A percentile compares a stretch with the other conserved stretches of the same genome.
Conservation (phyloP, 2,797 vertebrate species). For the Furcifer pardalis region DNA sequence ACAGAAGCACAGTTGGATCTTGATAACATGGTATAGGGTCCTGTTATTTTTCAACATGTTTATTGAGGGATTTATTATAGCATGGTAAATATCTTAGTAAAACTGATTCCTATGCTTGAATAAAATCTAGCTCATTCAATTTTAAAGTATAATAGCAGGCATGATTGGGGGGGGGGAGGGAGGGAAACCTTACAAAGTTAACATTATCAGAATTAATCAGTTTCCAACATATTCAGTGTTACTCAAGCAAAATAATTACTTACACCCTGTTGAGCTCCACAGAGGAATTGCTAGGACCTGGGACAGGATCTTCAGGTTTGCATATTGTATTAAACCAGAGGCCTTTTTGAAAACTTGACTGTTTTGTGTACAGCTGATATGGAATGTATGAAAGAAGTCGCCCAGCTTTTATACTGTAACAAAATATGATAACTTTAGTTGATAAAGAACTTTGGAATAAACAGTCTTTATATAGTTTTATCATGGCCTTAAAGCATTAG, state of each 20-base stretch:
- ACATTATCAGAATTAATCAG: conserved; percentile 23
- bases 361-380: conserved; percentile 95
- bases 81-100: background rate
- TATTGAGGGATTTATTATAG: background rate
- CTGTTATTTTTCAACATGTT: background rate
- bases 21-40: too few species aligned
- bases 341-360: conserved; percentile 81
- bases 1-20: too few species aligned
- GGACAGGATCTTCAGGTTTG: conserved; percentile 76
- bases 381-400: conserved; percentile 88
- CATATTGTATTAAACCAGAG: conserved; percentile 83
- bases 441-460: background rate
- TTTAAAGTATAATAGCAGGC: background rate
- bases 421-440: conserved; percentile 49
- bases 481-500: background rate
- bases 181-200: too few species aligned
- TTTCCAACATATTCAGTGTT: conserved; percentile 4
- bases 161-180: too few species aligned
- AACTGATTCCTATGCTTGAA: background rate
- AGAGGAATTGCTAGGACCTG: conserved; percentile 81
- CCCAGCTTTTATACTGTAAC: conserved; percentile 90
- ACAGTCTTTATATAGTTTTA: background rate
- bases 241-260: conserved; percentile 72
- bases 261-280: conserved; percentile 86
- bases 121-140: background rate